Evolutionary conservation across 1,140 invertebrate genomes (phyloP).

Genomic region (Ylistrum balloti): DNA sequence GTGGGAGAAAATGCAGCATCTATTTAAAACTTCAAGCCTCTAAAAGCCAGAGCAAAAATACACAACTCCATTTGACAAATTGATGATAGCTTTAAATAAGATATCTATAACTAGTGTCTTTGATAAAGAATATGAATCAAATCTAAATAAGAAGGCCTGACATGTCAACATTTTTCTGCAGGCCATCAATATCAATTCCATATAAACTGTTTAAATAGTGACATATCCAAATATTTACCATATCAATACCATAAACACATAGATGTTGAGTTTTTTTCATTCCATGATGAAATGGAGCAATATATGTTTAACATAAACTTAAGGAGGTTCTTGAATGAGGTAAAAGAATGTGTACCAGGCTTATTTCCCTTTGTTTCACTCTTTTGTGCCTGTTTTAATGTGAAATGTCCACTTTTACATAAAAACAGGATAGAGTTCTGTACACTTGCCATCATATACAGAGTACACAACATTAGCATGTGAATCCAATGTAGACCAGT

Average conservation of each 20-base stretch:
- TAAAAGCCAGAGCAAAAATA: too few species aligned
- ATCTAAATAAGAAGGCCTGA: too few species aligned
- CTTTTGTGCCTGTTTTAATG: background rate
- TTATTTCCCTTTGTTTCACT: background rate
- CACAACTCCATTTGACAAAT: too few species aligned
- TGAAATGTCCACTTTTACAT: background rate
- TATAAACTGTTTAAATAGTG: background rate
- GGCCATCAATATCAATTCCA: background rate
- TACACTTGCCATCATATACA: background rate
- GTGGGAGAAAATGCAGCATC: too few species aligned
- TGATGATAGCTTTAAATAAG: too few species aligned
- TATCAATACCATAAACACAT: background rate
- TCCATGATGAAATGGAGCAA: background rate
- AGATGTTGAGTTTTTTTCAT: background rate
- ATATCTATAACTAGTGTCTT: too few species aligned
- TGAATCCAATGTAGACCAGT: background rate
- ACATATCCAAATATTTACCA: background rate
- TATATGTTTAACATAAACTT: background rate
- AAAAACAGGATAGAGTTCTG: background rate
- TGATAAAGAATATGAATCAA: too few species aligned
- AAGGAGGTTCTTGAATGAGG: background rate
- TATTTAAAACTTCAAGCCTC: too few species aligned
- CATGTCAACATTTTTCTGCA: background rate
- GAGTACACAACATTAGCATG: constrained; percentile 7
- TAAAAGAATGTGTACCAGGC: background rate